Evolutionary conservation across 2,888 invertebrate species (phyloP).

Genomic region (Galerucella pusilla): DNA sequence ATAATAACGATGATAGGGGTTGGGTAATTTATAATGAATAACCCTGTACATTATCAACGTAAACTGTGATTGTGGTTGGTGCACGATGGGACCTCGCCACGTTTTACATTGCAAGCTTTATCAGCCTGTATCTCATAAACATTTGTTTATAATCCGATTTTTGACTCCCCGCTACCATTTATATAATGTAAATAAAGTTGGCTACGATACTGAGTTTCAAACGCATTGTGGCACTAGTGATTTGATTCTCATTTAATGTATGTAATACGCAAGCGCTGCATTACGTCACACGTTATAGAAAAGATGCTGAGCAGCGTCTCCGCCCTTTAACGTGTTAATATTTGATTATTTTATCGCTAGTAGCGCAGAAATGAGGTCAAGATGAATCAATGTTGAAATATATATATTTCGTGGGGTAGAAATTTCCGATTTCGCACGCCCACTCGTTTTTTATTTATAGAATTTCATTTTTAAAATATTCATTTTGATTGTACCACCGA

Average conservation of each 20-base stretch:
- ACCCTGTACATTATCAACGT: too few relatives aligned
- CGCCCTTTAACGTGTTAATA: background rate
- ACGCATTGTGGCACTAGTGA: background rate
- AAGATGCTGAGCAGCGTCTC: background rate
- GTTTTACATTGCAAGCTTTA: too few relatives aligned
- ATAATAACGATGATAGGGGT: too few relatives aligned
- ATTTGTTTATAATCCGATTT: too few relatives aligned
- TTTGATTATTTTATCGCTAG: background rate
- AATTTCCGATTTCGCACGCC: background rate
- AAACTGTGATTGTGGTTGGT: too few relatives aligned
- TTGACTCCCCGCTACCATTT: background rate
- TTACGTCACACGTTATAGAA: background rate
- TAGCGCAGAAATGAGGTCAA: conserved; percentile 1
- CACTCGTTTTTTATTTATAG: background rate
- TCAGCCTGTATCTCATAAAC: too few relatives aligned
- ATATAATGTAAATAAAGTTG: background rate
- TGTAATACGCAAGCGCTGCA: background rate
- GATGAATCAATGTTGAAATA: background rate
- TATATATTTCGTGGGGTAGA: background rate
- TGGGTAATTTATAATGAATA: too few relatives aligned
- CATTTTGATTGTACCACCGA: too few relatives aligned
- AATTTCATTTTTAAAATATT: background rate
- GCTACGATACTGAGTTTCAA: background rate
- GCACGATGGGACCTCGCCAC: too few relatives aligned
- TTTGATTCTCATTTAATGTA: background rate